Evolutionary conservation across 2,888 invertebrate species (phyloP).

Genomic region (Phalera bucephala): DNA sequence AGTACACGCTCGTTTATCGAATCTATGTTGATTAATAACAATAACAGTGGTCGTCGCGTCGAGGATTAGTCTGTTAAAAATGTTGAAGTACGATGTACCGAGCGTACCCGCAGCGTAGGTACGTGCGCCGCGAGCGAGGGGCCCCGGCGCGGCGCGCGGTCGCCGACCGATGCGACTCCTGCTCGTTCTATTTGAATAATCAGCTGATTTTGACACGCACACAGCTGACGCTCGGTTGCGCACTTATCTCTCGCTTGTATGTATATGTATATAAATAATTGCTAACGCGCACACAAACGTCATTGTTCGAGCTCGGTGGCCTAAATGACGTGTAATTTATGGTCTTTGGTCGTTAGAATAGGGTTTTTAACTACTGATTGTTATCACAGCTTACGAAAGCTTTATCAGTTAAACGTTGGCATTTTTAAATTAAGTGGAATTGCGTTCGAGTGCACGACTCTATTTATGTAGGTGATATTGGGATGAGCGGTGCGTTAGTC

Average conservation of each 20-base stretch:
- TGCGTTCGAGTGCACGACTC: not conserved
- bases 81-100: constrained; percentile 7
- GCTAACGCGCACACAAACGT: constrained; percentile 38
- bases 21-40: constrained; percentile 4
- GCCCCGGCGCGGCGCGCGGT: constrained; percentile 49
- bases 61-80: no score
- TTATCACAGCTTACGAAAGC: constrained; percentile 4
- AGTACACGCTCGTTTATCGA: constrained; percentile 23
- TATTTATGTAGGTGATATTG: constrained; percentile 5
- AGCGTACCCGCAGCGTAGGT: constrained; percentile 17
- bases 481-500: constrained; percentile 24
- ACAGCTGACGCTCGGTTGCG: constrained; percentile 76
- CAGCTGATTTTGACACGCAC: constrained; percentile 83
- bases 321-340: constrained; percentile 41
- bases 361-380: constrained; percentile 4
- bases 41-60: constrained; percentile 6
- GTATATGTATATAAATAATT: constrained; percentile 41
- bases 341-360: constrained; percentile 20
- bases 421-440: not conserved
- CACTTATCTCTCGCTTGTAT: constrained; percentile 63
- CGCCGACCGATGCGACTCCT: constrained; percentile 65
- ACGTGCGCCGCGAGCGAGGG: constrained; percentile 26
- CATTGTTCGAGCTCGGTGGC: constrained; percentile 39
- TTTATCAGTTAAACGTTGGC: constrained; percentile 3
- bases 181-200: constrained; percentile 82